A percentile compares a stretch with the other conserved stretches of the same genome.
phyloP scores from a whole-genome alignment of 2,797 vertebrate species.

The Lacerta viridis region DNA sequence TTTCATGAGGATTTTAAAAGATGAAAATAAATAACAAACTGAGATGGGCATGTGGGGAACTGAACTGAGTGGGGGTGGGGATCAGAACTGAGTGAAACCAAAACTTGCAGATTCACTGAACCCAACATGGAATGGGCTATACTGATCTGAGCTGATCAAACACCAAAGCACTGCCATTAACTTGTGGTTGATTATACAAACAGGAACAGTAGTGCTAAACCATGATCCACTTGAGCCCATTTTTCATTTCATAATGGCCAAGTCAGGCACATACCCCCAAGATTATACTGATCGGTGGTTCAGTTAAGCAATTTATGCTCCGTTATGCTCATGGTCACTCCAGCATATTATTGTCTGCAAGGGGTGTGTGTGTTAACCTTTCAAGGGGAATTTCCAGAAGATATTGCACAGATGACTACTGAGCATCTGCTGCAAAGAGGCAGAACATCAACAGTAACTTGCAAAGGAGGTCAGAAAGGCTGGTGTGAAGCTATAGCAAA shows the following conservation, averaged over 20 bases:
- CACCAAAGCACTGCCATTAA: neutral
- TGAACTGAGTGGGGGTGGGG: neutral
- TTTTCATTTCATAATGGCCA: slow-evolving; percentile 3
- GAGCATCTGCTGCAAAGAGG: no score
- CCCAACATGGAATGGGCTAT: neutral
- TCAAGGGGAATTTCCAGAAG: neutral
- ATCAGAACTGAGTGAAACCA: neutral
- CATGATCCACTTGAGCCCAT: neutral
- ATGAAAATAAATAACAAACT: no score
- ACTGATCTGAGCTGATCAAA: neutral
- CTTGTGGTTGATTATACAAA: neutral
- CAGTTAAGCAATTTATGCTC: neutral
- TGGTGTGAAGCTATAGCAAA: no score
- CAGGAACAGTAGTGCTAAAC: neutral
- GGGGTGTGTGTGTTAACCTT: neutral
- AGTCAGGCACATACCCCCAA: neutral
- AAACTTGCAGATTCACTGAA: neutral
- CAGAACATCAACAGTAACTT: neutral
- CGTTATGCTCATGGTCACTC: neutral
- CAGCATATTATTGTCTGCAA: neutral
- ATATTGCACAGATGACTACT: neutral
- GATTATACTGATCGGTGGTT: neutral
- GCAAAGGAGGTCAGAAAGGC: neutral
- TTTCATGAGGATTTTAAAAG: no score
- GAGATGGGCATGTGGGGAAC: neutral